Conservation (phyloP, 2,797 vertebrate genomes). For the Sylvia borin region DNA sequence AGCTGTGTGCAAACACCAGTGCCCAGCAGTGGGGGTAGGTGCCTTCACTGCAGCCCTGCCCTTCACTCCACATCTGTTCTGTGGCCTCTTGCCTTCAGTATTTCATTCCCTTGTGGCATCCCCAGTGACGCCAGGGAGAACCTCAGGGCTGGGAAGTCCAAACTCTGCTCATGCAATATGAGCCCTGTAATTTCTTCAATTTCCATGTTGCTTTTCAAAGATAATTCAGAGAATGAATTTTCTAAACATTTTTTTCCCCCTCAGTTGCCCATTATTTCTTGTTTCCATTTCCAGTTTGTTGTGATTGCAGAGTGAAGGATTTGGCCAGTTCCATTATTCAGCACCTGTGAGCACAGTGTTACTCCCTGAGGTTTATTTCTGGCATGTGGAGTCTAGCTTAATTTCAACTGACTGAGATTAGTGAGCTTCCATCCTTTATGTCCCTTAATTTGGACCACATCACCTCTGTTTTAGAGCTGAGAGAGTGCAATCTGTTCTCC, state of each 20-base stretch:
- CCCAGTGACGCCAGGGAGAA: not conserved
- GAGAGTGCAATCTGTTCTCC: not conserved
- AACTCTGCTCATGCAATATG: not conserved
- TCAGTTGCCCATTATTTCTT: not conserved
- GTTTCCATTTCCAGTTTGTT: not conserved
- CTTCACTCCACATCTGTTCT: not conserved
- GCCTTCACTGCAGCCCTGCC: not conserved
- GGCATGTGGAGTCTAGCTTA: not conserved
- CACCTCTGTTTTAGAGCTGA: not conserved
- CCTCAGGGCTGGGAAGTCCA: not conserved
- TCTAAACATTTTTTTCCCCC: not conserved
- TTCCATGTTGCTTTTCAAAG: not conserved
- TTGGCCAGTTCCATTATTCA: not conserved
- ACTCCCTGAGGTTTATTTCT: not conserved
- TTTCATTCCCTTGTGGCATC: not conserved
- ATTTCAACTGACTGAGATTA: not conserved
- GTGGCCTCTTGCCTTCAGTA: not conserved
- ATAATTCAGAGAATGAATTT: not conserved
- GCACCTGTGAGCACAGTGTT: not conserved
- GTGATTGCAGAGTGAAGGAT: not conserved
- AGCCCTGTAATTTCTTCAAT: accelerated
- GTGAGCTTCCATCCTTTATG: not conserved
- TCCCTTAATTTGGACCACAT: not conserved
- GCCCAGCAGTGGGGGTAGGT: not conserved
- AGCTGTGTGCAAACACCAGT: not conserved